Evolutionary conservation across 1,140 invertebrate species (phyloP).

Genomic region (Babylonia areolata): DNA sequence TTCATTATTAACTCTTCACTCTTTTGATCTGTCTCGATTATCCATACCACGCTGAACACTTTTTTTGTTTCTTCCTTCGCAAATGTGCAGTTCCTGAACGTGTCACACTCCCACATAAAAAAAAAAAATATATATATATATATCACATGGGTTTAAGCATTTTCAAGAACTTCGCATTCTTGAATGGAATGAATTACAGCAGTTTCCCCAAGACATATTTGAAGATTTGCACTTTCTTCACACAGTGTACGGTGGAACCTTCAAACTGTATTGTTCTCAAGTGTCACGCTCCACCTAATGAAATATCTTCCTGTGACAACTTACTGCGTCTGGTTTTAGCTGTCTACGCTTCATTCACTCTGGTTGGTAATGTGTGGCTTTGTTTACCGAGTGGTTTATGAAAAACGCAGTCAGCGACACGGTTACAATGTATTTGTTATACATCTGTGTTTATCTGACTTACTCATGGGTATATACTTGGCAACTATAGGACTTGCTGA

Average conservation of each 20-base stretch:
- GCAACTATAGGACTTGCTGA: slow-evolving; percentile 38
- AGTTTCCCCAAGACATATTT: neutral
- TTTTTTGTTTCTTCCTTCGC: neutral
- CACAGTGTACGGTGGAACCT: slow-evolving; percentile 38
- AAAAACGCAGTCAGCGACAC: neutral
- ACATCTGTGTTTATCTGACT: slow-evolving; percentile 47
- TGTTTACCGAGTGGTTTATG: slow-evolving; percentile 23
- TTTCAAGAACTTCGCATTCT: neutral
- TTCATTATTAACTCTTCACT: neutral
- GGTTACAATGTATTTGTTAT: slow-evolving; percentile 51
- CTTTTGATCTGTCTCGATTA: neutral
- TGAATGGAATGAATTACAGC: neutral
- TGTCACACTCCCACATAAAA: neutral
- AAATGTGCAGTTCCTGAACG: neutral
- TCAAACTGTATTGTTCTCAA: slow-evolving; percentile 47
- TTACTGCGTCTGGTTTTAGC: slow-evolving; percentile 50
- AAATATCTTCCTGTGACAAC: slow-evolving; percentile 56
- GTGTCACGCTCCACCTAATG: slow-evolving; percentile 39
- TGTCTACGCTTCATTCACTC: slow-evolving; percentile 43
- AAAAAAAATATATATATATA: no score
- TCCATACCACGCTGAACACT: neutral
- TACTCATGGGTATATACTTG: slow-evolving; percentile 45
- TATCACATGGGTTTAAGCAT: neutral
- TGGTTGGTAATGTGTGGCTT: slow-evolving; percentile 51
- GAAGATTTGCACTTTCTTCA: neutral